Conservation (phyloP, 2,888 invertebrate genomes). For the Ommatoiulus sabulosus region DNA sequence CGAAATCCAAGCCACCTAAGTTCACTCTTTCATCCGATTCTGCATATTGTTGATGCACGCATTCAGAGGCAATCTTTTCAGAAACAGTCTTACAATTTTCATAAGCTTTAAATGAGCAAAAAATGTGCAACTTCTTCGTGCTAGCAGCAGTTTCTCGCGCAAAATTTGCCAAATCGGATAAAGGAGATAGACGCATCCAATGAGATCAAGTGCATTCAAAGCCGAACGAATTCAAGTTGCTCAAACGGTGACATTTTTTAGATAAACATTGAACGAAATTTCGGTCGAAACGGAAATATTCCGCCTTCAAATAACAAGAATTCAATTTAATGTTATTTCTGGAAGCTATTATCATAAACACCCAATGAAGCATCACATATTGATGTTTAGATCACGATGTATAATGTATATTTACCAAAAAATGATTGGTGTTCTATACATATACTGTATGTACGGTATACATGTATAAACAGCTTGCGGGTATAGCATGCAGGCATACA, state of each 20-base stretch:
- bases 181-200: background rate
- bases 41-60: constrained; percentile 19
- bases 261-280: background rate
- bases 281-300: no score
- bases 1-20: constrained; percentile 13
- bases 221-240: no score
- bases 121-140: background rate
- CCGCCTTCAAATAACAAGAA: no score
- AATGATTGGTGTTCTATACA: no score
- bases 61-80: constrained; percentile 39
- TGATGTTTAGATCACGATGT: no score
- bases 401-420: no score
- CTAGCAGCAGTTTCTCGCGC: background rate
- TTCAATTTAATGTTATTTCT: no score
- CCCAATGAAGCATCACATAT: no score
- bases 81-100: constrained; percentile 21
- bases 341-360: no score
- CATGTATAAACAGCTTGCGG: no score
- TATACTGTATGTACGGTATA: no score
- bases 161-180: background rate
- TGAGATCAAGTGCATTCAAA: background rate
- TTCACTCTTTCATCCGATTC: constrained; percentile 26
- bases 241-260: background rate
- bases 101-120: constrained; percentile 36
- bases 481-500: no score